A percentile compares a stretch with the other conserved stretches of the same genome.
Conservation (phyloP, 2,888 invertebrate genomes). For the Microctonus brassicae region DNA sequence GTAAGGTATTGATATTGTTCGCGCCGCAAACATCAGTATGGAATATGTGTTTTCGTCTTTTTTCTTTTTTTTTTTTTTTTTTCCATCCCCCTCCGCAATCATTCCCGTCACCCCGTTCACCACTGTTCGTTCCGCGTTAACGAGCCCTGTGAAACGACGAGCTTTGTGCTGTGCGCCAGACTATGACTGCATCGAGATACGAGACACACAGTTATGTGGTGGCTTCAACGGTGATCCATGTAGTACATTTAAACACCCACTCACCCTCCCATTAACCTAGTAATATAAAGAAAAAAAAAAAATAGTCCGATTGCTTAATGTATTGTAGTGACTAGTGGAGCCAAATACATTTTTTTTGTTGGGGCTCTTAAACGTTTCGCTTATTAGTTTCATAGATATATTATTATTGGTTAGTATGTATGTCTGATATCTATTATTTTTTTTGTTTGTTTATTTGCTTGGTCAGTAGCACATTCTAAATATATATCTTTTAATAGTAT, state of each 20-base stretch:
- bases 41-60: constrained; percentile 36
- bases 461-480: too few relatives aligned
- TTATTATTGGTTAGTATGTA: not conserved
- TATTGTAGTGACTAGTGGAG: not conserved
- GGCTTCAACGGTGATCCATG: constrained; percentile 16
- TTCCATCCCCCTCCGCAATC: not conserved
- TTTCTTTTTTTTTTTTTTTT: constrained; percentile 19
- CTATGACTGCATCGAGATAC: constrained; percentile 26
- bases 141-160: constrained; percentile 28
- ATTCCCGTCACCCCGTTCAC: constrained; percentile 21
- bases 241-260: constrained; percentile 10
- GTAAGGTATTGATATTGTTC: constrained; percentile 43
- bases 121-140: constrained; percentile 22
- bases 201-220: constrained; percentile 33
- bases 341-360: not conserved
- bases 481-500: not conserved
- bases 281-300: constrained; percentile 16
- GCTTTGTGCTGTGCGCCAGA: constrained; percentile 25
- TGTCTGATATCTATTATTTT: not conserved
- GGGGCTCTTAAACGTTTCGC: not conserved
- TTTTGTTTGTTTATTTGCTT: not conserved
- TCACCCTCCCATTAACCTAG: constrained; percentile 17
- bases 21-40: constrained; percentile 40
- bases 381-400: not conserved
- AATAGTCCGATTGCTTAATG: not conserved